Percentiles rank a stretch among this genome's conserved stretches.
Conservation (phyloP, 2,797 vertebrate genomes). For the Liasis olivaceus region DNA sequence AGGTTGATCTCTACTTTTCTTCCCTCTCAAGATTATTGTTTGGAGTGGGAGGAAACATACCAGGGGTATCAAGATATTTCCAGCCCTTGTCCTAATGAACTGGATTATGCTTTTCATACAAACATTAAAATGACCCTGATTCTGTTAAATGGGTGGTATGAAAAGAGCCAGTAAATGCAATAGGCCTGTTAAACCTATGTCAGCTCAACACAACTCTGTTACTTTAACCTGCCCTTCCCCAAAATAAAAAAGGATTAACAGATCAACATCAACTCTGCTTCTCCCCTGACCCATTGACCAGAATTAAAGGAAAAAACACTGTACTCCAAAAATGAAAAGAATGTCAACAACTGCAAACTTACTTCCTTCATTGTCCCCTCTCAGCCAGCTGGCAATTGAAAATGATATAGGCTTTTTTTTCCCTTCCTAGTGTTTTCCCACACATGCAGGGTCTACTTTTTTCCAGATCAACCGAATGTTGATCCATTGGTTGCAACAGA, state of each 20-base stretch:
- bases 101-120: not conserved
- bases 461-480: too few relatives aligned
- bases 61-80: not conserved
- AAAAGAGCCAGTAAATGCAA: not conserved
- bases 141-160: not conserved
- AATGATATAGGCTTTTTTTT: not conserved
- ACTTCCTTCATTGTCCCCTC: not conserved
- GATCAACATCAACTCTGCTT: not conserved
- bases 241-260: not conserved
- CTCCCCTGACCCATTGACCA: not conserved
- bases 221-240: not conserved
- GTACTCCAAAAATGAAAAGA: not conserved
- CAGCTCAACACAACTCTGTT: not conserved
- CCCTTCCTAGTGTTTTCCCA: too few relatives aligned
- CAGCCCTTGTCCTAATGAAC: not conserved
- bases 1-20: conserved; percentile 44
- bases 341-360: not conserved
- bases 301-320: not conserved
- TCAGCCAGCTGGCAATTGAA: not conserved
- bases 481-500: too few relatives aligned
- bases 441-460: too few relatives aligned
- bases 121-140: not conserved
- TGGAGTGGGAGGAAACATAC: not conserved
- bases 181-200: not conserved
- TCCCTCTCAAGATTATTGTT: conserved; percentile 39